Conservation (phyloP, 2,797 vertebrate species). For the Periophthalmus magnuspinnatus region DNA sequence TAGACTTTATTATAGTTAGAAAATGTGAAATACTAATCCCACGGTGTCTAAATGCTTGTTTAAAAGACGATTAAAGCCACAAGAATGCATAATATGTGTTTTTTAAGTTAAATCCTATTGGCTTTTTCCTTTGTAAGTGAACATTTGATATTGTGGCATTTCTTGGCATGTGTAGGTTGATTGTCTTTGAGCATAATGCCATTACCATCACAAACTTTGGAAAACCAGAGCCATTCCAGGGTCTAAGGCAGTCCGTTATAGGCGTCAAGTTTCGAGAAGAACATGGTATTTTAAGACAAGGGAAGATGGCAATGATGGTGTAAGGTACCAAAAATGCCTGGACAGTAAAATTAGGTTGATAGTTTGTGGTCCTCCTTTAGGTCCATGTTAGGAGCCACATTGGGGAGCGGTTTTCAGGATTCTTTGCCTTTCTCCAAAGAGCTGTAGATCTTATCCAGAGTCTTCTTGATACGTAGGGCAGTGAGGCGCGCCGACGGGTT, state of each 20-base stretch:
- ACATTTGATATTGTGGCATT: slow-evolving; percentile 8
- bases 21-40: too few relatives aligned
- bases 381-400: slow-evolving; percentile 4
- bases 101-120: slow-evolving; percentile 44
- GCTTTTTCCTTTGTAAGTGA: slow-evolving; percentile 56
- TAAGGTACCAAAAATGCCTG: slow-evolving; percentile 47
- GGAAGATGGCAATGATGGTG: slow-evolving; percentile 20
- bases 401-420: slow-evolving; percentile 57
- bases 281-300: slow-evolving; percentile 30
- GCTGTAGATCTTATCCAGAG: slow-evolving; percentile 84
- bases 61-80: too few relatives aligned
- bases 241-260: slow-evolving; percentile 39
- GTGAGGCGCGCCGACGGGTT: slow-evolving; percentile 83
- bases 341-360: slow-evolving; percentile 34
- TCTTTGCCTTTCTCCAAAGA: slow-evolving; percentile 82
- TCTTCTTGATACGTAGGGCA: slow-evolving; percentile 84
- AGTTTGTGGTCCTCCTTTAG: slow-evolving; percentile 3
- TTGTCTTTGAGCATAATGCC: slow-evolving; percentile 52
- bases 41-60: too few relatives aligned
- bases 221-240: slow-evolving; percentile 16
- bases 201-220: slow-evolving; percentile 29
- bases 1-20: too few relatives aligned
- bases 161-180: slow-evolving; percentile 49
- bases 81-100: too few relatives aligned
- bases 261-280: slow-evolving; percentile 14